These are phyloP conservation scores for Paguma larvata DNA, from an alignment of 2,797 vertebrate species.

Conservation along the genomic window DNA sequence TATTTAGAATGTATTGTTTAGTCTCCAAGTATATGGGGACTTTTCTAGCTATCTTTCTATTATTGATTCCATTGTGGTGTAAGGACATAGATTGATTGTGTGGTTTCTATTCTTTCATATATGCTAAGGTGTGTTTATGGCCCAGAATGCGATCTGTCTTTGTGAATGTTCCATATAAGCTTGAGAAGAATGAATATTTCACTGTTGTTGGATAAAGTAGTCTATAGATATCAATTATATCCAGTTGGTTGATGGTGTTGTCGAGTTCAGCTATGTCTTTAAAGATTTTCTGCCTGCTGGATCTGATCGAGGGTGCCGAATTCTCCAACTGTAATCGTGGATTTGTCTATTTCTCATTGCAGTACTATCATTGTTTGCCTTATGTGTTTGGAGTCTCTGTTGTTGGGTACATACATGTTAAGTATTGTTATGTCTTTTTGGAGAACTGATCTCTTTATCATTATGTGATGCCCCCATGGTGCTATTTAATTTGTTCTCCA, in stretches of 20 bases:
- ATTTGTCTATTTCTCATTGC: background rate
- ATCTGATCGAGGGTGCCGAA: background rate
- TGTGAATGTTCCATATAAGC: background rate
- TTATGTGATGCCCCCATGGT: rapidly evolving
- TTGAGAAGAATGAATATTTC: background rate
- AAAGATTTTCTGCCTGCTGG: background rate
- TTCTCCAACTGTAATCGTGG: background rate
- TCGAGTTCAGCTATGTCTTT: background rate
- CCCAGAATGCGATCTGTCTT: background rate
- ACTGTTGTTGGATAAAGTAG: background rate
- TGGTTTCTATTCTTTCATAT: background rate
- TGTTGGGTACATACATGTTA: background rate
- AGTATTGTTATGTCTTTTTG: background rate
- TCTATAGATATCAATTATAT: background rate
- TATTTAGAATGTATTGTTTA: background rate
- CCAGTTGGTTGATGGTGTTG: background rate
- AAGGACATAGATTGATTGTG: too few relatives aligned
- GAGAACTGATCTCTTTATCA: background rate
- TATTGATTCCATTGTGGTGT: background rate
- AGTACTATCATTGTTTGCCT: background rate
- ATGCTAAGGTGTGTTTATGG: background rate
- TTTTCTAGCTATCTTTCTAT: background rate
- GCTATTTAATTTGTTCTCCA: background rate
- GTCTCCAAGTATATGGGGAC: background rate
- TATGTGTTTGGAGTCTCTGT: background rate